Evolutionary conservation across 37 sponge, comb jelly and placozoan species (phyloP), one percentile per base, ranked within the genome.

Genomic region (Beroe forskalii): DNA sequence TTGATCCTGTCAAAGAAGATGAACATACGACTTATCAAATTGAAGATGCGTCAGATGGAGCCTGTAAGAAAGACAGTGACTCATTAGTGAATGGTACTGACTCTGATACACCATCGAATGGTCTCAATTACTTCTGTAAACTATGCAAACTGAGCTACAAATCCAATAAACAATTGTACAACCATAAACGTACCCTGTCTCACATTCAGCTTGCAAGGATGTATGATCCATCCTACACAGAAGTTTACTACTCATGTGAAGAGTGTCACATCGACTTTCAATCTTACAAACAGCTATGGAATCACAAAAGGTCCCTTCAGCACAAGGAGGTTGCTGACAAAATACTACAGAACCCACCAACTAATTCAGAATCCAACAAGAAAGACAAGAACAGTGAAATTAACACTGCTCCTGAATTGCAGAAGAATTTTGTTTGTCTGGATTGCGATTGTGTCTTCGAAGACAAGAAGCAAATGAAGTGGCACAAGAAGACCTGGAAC

Each of bases 131-230:
- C 55, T 12, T 30, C 55, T 80, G 86, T 80, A 48, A 80, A 25
- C 55, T 80, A 48, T 80, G 86, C 42, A 41, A 80, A 19, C 55
- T 80, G 0, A 44, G 24, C 28, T 80, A 44, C 30, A 80, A 80
- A 80, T 80, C 86, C n/a, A 35, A 80, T 48, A 80, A 80, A 43
- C 86, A 80, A 48, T 37, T 80, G 37, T 80, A 80, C 86, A 80
- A 80, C 55, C 86, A 80, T 48, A 80, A 80, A 31, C 37, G 86
- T 42, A 80, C 86, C 28, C 30, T 80, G 27, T 41, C 86, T 27
- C 86, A 80, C 86, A 80, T 80, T 25, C 86, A 80, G 30, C 86
- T 80, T 27, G 44, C 86, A n/a, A 80, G 35, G 55, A 80, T 33
- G 55, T 27, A 44, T 25, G 86, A 80, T 80, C 86, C 86, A 0